Conservation (phyloP, 2,113 vertebrate genomes). For the Falco punctatus region DNA sequence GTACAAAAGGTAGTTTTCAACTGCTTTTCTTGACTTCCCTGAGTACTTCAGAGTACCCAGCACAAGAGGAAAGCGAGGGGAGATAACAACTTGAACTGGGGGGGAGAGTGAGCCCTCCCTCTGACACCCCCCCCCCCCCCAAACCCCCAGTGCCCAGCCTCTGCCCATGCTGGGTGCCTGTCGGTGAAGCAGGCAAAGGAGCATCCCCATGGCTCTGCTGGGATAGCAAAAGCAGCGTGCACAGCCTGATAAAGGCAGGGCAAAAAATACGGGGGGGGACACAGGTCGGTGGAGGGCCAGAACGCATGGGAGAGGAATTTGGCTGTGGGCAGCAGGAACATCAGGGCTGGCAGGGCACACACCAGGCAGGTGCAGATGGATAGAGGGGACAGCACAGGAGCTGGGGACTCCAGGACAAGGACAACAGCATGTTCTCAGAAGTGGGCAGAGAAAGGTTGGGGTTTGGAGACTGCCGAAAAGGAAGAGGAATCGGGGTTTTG, state of each 20-base stretch:
- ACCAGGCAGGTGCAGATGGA: background rate
- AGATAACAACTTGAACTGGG: background rate
- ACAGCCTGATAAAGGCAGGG: background rate
- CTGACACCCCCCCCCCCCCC: background rate
- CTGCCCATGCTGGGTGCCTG: background rate
- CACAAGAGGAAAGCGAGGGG: background rate
- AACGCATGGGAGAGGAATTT: accelerated
- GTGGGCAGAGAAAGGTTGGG: background rate
- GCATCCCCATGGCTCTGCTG: accelerated
- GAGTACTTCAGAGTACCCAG: background rate
- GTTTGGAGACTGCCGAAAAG: background rate
- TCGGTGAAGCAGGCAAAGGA: background rate
- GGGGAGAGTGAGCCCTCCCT: background rate
- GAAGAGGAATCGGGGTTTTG: background rate
- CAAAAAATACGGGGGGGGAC: background rate
- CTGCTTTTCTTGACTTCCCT: background rate
- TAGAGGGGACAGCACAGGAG: background rate
- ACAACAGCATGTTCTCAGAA: background rate
- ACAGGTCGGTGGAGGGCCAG: accelerated
- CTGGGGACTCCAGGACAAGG: background rate
- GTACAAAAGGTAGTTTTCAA: background rate
- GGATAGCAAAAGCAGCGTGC: background rate
- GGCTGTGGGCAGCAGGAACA: background rate
- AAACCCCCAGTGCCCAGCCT: background rate
- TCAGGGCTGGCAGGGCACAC: background rate